Base-by-base conservation (phyloP, 2,888 invertebrate species). In the Lagria hirta region DNA sequence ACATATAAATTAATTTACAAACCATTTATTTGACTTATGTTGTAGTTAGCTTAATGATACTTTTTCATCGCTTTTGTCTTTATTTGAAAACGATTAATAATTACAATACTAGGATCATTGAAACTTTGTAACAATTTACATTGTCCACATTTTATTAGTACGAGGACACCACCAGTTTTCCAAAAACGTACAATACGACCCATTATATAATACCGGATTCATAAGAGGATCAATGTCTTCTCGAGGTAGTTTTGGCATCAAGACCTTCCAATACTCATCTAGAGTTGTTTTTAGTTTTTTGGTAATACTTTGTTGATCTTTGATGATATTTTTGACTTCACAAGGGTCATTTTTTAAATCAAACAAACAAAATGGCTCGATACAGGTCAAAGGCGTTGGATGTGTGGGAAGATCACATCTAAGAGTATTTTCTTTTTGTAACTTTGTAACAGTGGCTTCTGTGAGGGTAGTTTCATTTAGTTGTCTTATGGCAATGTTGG, bases 321-420 rank as follows among this genome's bases (percentile, higher is more conserved):
- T 20, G 1, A 61, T 51, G 21, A 68, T 33, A 51, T 68, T 66
- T 17, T 32, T 55, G 3, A 63, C 64, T 50, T 69, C 69, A 32
- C 67, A 68, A 3, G 68, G 69, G 52, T 69, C 69, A 3, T 51
- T 42, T n/a, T 48, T 23, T 1, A 69, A 43, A 36, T 69, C 67
- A 38, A 67, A 69, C 10, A 69, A 52, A 36, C 66, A 68, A 21
- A 54, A n/a, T n/a, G n/a, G 49, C 12, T 49, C 36, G n/a, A 34
- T 35, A 14, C 59, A 57, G 13, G 33, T 35, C 12, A 44, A 34
- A 46, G 4, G 34, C 14, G 14, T 36, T 7, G n/a, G n/a, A n/a
- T n/a, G n/a, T n/a, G n/a, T n/a, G n/a, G n/a, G n/a, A n/a, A n/a
- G n/a, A n/a, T n/a, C n/a, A n/a, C n/a, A n/a, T n/a, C n/a, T 8